phyloP scores from a whole-genome alignment of 1,140 invertebrate genomes.

The Solenopsis invicta region DNA sequence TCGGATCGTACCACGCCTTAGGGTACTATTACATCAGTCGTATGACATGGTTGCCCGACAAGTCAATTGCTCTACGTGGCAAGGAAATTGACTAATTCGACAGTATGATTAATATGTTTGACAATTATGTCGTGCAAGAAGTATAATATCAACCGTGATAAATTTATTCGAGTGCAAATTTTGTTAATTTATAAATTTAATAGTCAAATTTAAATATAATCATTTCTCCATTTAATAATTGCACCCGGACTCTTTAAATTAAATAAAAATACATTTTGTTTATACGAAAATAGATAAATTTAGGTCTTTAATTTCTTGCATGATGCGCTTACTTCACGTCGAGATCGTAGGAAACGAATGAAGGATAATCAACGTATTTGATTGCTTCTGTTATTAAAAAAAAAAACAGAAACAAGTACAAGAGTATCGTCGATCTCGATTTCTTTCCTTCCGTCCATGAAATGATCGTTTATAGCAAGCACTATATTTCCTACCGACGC shows the following conservation, averaged over 20 bases:
- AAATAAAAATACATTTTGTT: background rate
- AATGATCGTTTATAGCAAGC: slow-evolving; percentile 31
- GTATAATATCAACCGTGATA: background rate
- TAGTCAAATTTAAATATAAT: background rate
- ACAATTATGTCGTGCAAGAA: background rate
- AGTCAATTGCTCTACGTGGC: slow-evolving; percentile 29
- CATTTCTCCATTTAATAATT: background rate
- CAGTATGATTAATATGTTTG: slow-evolving; percentile 35
- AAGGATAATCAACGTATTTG: slow-evolving; percentile 29
- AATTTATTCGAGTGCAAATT: background rate
- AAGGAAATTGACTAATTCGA: slow-evolving; percentile 42
- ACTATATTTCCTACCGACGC: slow-evolving; percentile 36
- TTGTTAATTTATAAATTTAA: background rate
- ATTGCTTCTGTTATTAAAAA: slow-evolving; percentile 26
- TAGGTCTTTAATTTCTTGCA: background rate
- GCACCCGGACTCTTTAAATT: background rate
- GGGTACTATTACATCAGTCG: slow-evolving; percentile 34
- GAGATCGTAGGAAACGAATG: background rate
- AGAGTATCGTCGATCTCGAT: slow-evolving; percentile 28
- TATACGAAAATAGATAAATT: background rate
- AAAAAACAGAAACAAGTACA: slow-evolving; percentile 26
- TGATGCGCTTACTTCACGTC: background rate
- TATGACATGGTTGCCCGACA: slow-evolving; percentile 14
- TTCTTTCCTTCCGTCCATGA: slow-evolving; percentile 15
- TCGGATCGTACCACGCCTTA: background rate